Base-by-base conservation (phyloP, 2,797 vertebrate species). In the Poecilia gillii region DNA sequence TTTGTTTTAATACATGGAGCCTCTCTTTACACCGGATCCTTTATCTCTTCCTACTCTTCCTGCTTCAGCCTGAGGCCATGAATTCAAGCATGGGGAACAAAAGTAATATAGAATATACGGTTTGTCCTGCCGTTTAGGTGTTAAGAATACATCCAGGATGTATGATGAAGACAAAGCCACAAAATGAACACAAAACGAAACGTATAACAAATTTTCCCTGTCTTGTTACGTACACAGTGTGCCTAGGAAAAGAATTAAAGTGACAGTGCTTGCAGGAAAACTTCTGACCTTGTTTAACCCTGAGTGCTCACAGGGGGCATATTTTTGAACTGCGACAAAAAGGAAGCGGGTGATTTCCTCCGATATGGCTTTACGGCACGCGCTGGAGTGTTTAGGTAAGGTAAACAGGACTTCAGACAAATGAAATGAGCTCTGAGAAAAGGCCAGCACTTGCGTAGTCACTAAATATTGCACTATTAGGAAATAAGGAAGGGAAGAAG, bases 201-300 rank as follows among this genome's bases (percentile, higher is more conserved):
- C 8, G 20, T 25, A 9, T 25, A 8, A 9, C 33, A 36, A 80
- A 81, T 28, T 59, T 47, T n/a, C 76, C 74, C 80, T 31, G 39
- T 88, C 86, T 83, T 59, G 75, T 73, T 74, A 51, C 80, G 86
- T 81, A 91, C 91, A 92, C 83, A 85, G 70, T 89, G 90, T 90
- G 85, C 87, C 76, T 86, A 85, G 84, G 81, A 77, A 72, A 71
- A 73, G 72, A 76, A 86, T 78, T 84, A 78, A 81, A 85, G 90
- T 76, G 33, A 81, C 81, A 81, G 70, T 6, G 62, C 81, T 88
- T 84, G 79, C 81, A 81, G 85, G 81, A 89, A 70, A 76, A 86
- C 81, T 82, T 85, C 33, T 90, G 91, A 91, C 93, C 93, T 94
- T 93, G 94, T 94, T 92, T 87, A 91, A 91, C 91, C 85, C 88